Conservation (phyloP, 2,113 vertebrate species). For the Pangasianodon gigas region DNA sequence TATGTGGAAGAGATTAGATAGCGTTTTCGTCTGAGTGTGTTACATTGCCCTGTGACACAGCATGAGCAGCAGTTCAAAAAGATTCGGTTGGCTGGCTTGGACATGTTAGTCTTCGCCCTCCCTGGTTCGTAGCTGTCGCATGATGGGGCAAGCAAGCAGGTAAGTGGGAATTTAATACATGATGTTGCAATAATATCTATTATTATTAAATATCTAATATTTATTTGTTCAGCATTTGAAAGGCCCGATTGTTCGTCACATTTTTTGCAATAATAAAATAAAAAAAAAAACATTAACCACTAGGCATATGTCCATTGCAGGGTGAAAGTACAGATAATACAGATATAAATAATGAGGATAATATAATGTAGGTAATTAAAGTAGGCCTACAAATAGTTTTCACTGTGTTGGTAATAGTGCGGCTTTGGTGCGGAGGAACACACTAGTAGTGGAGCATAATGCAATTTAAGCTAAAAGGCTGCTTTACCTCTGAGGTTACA, state of each 20-base stretch:
- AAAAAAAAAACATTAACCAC: not conserved
- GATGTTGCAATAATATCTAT: too few relatives aligned
- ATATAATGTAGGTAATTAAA: not conserved
- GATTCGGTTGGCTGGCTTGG: too few relatives aligned
- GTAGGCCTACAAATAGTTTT: not conserved
- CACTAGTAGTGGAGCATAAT: not conserved
- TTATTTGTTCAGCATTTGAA: not conserved
- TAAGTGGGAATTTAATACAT: too few relatives aligned
- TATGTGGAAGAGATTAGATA: too few relatives aligned
- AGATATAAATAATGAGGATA: too few relatives aligned
- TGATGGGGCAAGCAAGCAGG: too few relatives aligned
- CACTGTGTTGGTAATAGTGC: not conserved
- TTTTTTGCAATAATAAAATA: not conserved
- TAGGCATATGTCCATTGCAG: not conserved
- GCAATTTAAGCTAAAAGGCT: not conserved
- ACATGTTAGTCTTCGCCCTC: too few relatives aligned
- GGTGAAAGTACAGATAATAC: not conserved
- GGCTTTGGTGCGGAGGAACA: not conserved
- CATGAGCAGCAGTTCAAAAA: too few relatives aligned
- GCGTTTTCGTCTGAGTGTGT: too few relatives aligned
- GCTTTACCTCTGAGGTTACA: not conserved
- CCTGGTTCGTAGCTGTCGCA: too few relatives aligned
- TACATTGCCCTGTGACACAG: too few relatives aligned
- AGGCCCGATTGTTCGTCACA: not conserved
- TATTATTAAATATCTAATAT: too few relatives aligned